A percentile compares a stretch with the other conserved stretches of the same genome.
Evolutionary conservation across 2,113 vertebrate genomes (phyloP).

Genomic region (Dromas ardeola): DNA sequence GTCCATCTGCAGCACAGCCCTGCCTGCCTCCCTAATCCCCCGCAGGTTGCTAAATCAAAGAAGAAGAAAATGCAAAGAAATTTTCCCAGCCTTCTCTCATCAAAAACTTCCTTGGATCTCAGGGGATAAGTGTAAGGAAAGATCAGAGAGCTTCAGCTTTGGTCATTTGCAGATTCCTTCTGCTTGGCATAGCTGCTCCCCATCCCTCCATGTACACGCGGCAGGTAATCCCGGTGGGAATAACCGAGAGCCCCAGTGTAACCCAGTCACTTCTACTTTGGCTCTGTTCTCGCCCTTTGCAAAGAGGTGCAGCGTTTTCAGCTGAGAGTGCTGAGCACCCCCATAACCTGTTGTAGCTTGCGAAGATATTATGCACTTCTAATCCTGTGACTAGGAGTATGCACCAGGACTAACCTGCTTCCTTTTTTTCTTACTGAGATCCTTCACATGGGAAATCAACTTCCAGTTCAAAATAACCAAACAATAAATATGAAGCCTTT

Average conservation of each 20-base stretch:
- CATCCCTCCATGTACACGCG: accelerated
- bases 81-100: neutral
- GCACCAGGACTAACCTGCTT: conserved; percentile 15
- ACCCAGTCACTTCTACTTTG: neutral
- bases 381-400: neutral
- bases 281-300: neutral
- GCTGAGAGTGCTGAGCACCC: neutral
- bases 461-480: neutral
- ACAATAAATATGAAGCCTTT: neutral
- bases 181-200: neutral
- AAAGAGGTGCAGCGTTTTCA: neutral
- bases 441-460: neutral
- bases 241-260: neutral
- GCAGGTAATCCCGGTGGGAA: conserved; percentile 27
- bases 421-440: neutral
- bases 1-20: neutral
- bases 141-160: neutral
- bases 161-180: neutral
- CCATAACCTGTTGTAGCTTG: neutral
- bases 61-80: neutral
- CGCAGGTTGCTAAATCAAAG: neutral
- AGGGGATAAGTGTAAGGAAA: neutral
- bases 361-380: neutral
- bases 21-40: neutral
- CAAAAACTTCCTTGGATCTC: neutral